These are phyloP conservation scores for Euphysa ruthae DNA, from an alignment of 30 jellyfish, hydroid and myxozoan genomes.

Conservation along the genomic window DNA sequence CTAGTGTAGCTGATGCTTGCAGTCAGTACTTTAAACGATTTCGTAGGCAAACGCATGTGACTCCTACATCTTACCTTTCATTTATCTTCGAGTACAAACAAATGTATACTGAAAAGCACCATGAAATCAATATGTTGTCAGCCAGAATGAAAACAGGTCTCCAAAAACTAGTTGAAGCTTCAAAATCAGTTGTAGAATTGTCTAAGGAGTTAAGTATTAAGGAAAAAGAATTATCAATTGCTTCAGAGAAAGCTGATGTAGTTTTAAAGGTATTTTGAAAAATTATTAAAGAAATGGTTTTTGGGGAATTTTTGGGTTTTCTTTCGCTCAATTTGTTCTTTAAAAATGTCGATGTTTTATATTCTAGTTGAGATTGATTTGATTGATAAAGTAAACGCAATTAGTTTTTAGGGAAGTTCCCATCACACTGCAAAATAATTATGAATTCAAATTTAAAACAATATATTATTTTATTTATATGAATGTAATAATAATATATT, in stretches of 20 bases:
- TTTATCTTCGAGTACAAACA: slow-evolving; percentile 58
- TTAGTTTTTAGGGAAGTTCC: too few species aligned
- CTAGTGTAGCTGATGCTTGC: slow-evolving; percentile 63
- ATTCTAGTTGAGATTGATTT: too few species aligned
- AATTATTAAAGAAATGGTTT: too few species aligned
- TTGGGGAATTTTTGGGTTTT: too few species aligned
- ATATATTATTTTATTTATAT: too few species aligned
- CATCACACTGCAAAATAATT: too few species aligned
- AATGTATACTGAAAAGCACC: slow-evolving; percentile 51
- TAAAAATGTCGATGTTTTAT: too few species aligned
- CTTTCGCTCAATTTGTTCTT: too few species aligned
- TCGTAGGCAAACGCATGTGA: slow-evolving; percentile 91
- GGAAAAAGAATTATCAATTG: slow-evolving; percentile 78
- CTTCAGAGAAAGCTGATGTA: slow-evolving; percentile 77
- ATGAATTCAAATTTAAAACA: too few species aligned
- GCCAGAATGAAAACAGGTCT: slow-evolving; percentile 75
- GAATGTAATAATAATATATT: too few species aligned
- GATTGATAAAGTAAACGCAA: too few species aligned
- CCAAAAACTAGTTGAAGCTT: slow-evolving; percentile 66
- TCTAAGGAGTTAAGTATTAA: slow-evolving; percentile 68
- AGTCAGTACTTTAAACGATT: slow-evolving; percentile 52
- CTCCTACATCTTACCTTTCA: slow-evolving; percentile 80
- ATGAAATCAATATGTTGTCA: slow-evolving; percentile 53
- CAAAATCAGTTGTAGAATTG: slow-evolving; percentile 65
- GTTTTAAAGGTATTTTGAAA: slow-evolving; percentile 54